Evolutionary conservation across 2,113 vertebrate genomes (phyloP).

Genomic region (Passer domesticus): DNA sequence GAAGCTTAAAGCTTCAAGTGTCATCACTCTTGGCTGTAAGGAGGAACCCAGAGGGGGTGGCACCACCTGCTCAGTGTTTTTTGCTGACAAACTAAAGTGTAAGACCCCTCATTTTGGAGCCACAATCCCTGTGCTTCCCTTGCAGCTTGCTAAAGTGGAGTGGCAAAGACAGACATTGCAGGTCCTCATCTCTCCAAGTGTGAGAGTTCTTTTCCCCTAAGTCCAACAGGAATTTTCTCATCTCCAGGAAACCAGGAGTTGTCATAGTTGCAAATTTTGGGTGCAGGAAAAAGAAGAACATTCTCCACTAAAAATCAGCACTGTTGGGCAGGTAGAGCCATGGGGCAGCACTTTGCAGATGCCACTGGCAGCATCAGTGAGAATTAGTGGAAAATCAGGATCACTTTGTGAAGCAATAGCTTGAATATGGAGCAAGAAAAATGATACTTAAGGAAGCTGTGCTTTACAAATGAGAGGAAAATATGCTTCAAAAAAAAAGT

Average conservation of each 20-base stretch:
- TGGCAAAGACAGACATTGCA: neutral
- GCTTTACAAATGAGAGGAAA: neutral
- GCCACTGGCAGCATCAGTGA: neutral
- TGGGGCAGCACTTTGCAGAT: neutral
- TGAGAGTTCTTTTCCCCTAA: neutral
- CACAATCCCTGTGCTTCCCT: neutral
- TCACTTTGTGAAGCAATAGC: neutral
- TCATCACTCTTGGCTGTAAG: neutral
- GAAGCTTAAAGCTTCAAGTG: neutral
- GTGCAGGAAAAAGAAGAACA: neutral
- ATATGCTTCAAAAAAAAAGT: neutral
- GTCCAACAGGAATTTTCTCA: neutral
- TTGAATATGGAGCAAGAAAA: neutral
- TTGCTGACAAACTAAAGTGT: neutral
- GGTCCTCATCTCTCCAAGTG: fast-evolving
- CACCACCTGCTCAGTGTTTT: neutral
- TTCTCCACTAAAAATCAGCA: neutral
- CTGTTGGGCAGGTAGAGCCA: neutral
- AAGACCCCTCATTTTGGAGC: neutral
- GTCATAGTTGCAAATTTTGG: neutral
- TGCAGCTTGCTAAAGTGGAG: neutral
- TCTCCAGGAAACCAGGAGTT: neutral
- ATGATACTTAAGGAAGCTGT: neutral
- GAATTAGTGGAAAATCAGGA: neutral
- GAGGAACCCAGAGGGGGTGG: neutral